A percentile compares a stretch with the other conserved stretches of the same genome.
Evolutionary conservation across 2,888 invertebrate species (phyloP).

Genomic region (Apomyelois bistriatella): DNA sequence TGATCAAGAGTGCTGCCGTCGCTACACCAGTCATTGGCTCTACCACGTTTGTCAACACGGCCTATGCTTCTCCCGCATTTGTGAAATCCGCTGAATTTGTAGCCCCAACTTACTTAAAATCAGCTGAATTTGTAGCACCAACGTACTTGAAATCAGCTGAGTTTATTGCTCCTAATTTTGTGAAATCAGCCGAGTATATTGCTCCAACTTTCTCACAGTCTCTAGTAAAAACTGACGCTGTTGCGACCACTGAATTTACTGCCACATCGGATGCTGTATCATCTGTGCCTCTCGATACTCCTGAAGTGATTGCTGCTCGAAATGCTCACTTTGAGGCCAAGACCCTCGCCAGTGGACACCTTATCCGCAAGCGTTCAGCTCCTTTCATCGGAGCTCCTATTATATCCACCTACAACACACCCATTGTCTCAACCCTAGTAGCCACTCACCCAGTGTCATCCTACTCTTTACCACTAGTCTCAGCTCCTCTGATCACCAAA

Average conservation of each 20-base stretch:
- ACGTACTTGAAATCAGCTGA: background rate
- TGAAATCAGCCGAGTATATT: background rate
- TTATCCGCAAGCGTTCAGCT: slow-evolving; percentile 56
- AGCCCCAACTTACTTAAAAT: background rate
- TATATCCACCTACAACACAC: slow-evolving; percentile 4
- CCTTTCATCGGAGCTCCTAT: slow-evolving; percentile 25
- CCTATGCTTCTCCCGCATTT: slow-evolving; percentile 13
- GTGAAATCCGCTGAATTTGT: slow-evolving; percentile 2
- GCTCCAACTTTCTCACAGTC: slow-evolving; percentile 11
- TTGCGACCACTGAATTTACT: background rate
- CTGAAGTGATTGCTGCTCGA: slow-evolving; percentile 66
- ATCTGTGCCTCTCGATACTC: slow-evolving; percentile 66
- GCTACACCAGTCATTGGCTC: slow-evolving; percentile 24
- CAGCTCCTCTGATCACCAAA: slow-evolving; percentile 15
- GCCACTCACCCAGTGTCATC: background rate
- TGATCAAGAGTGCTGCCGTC: slow-evolving; percentile 16
- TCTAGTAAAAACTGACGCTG: background rate
- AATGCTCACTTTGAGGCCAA: slow-evolving; percentile 56
- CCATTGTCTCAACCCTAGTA: background rate
- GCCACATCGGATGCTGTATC: slow-evolving; percentile 39
- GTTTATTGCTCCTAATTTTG: background rate
- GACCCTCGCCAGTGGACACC: slow-evolving; percentile 43
- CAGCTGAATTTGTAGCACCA: slow-evolving; percentile 15
- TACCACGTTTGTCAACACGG: background rate
- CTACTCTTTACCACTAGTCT: background rate